phyloP scores from a whole-genome alignment of 2,888 invertebrate species.

The Amiota communis region DNA sequence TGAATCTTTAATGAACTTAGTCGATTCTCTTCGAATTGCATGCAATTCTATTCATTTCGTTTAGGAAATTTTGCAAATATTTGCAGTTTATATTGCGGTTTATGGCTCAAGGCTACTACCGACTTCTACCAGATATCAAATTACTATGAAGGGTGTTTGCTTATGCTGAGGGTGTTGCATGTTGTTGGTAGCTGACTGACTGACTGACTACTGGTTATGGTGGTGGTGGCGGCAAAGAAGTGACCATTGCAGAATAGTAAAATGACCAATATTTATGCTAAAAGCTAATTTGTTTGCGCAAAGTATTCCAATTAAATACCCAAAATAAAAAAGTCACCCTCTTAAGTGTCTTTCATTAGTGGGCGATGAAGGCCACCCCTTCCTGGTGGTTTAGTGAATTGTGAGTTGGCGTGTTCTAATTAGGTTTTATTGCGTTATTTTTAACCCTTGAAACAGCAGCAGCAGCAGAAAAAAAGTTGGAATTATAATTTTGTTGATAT shows the following conservation, averaged over 20 bases:
- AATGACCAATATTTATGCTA: slow-evolving; percentile 47
- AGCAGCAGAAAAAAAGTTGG: neutral
- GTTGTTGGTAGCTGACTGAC: slow-evolving; percentile 19
- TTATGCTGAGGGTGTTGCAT: too few relatives aligned
- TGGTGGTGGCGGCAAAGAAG: slow-evolving; percentile 38
- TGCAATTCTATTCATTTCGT: too few relatives aligned
- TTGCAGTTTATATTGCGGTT: slow-evolving; percentile 36
- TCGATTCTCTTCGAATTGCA: too few relatives aligned
- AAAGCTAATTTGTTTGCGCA: slow-evolving; percentile 57
- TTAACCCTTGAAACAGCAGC: slow-evolving; percentile 8
- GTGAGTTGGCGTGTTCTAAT: slow-evolving; percentile 4
- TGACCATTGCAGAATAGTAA: slow-evolving; percentile 39
- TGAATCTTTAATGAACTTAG: too few relatives aligned
- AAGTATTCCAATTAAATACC: slow-evolving; percentile 54
- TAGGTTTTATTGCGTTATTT: slow-evolving; percentile 11
- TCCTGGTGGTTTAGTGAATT: neutral
- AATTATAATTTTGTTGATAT: slow-evolving; percentile 1
- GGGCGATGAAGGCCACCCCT: too few relatives aligned
- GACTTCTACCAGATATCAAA: neutral
- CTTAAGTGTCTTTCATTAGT: neutral
- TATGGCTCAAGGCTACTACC: slow-evolving; percentile 3
- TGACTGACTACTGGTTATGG: slow-evolving; percentile 24
- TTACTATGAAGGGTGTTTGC: too few relatives aligned
- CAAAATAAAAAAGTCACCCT: slow-evolving; percentile 44
- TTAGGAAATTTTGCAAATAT: slow-evolving; percentile 54